A percentile compares a stretch with the other conserved stretches of the same genome.
Evolutionary conservation across 2,797 vertebrate species (phyloP).

Genomic region (Tapirus indicus): DNA sequence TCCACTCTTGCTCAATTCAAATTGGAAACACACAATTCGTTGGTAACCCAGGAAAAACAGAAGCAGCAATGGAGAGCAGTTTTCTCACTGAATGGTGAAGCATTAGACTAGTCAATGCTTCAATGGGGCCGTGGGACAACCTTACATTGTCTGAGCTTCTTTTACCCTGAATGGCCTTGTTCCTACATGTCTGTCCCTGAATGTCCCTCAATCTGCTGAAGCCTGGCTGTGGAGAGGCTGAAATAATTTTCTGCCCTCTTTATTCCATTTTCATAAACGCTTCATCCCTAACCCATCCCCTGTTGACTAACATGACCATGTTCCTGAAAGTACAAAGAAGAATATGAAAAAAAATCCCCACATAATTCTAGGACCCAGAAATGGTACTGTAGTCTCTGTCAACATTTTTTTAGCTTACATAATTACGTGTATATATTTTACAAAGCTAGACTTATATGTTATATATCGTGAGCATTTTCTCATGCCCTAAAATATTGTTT

Average conservation of each 20-base stretch:
- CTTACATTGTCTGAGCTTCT: neutral
- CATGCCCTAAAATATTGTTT: neutral
- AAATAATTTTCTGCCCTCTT: neutral
- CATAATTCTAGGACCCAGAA: neutral
- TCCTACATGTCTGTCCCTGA: neutral
- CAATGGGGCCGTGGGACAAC: neutral
- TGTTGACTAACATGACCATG: neutral
- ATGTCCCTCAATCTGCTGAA: neutral
- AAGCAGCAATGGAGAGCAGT: neutral
- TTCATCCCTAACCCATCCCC: accelerated
- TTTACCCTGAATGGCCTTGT: neutral
- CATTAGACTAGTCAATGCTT: neutral
- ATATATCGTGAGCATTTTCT: neutral
- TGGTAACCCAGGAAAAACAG: neutral
- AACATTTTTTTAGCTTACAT: neutral
- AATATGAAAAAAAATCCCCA: neutral
- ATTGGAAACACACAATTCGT: neutral
- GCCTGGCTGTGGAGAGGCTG: neutral
- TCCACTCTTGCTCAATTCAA: neutral
- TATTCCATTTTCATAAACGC: neutral
- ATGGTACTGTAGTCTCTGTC: neutral
- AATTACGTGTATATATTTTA: neutral
- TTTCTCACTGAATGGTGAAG: neutral
- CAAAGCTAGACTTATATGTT: neutral
- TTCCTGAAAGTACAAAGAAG: neutral